Evolutionary conservation across 2,113 vertebrate genomes (phyloP).

Genomic region (Alosa alosa): DNA sequence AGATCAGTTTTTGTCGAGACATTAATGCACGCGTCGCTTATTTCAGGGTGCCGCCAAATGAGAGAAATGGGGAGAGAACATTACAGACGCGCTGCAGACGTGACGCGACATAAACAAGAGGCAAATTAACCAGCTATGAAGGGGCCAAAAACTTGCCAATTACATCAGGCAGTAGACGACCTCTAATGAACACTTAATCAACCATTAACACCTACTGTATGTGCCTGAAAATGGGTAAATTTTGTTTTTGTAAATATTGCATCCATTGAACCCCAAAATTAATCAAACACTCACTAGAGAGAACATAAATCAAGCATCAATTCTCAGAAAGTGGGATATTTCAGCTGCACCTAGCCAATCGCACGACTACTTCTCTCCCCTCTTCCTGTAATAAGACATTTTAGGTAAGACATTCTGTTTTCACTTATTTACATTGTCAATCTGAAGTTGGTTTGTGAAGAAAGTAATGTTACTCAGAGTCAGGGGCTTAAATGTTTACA

Average conservation of each 20-base stretch:
- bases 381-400: background rate
- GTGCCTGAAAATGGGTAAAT: constrained; percentile 41
- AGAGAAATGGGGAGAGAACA: constrained; percentile 47
- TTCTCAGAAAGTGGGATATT: background rate
- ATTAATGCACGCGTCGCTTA: constrained; percentile 42
- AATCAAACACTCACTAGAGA: background rate
- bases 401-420: background rate
- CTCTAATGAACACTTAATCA: constrained; percentile 56
- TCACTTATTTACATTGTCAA: background rate
- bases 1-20: constrained; percentile 50
- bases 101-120: constrained; percentile 38
- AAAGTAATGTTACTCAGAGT: background rate
- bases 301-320: background rate
- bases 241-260: constrained; percentile 52
- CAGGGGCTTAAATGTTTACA: background rate
- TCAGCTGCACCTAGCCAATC: background rate
- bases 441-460: too few species aligned
- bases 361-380: background rate
- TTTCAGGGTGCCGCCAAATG: constrained; percentile 33
- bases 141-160: constrained; percentile 48
- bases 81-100: constrained; percentile 29
- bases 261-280: constrained; percentile 17
- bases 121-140: constrained; percentile 42
- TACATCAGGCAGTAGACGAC: constrained; percentile 46
- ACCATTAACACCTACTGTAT: constrained; percentile 46